Percentiles rank a stretch among this genome's conserved stretches.
These are phyloP conservation scores for Drosophila robusta DNA, from an alignment of 2,888 invertebrate species.

Conservation along the genomic window DNA sequence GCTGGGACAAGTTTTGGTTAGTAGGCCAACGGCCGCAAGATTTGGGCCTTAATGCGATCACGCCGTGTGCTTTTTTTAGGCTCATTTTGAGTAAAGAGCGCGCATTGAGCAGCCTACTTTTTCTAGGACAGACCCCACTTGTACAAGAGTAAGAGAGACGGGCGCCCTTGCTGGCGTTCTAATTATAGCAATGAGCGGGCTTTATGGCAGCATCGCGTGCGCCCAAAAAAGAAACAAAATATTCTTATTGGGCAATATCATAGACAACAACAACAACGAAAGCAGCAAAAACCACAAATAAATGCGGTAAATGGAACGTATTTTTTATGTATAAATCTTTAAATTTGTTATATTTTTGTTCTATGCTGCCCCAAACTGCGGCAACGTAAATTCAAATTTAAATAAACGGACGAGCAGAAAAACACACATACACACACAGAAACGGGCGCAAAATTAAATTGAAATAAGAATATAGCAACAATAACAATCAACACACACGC, in stretches of 20 bases:
- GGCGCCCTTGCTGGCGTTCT: constrained; percentile 23
- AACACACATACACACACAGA: constrained; percentile 10
- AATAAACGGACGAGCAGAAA: constrained; percentile 21
- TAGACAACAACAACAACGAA: neutral
- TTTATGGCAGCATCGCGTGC: constrained; percentile 43
- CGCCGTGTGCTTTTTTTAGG: constrained; percentile 20
- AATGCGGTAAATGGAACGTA: constrained; percentile 11
- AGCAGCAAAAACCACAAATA: neutral
- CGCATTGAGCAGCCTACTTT: neutral
- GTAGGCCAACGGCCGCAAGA: constrained; percentile 60
- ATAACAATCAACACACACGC: constrained; percentile 27
- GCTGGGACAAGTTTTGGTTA: constrained; percentile 59
- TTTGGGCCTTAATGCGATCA: constrained; percentile 31
- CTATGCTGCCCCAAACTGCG: constrained; percentile 15
- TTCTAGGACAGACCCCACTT: constrained; percentile 6
- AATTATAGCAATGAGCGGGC: constrained; percentile 14
- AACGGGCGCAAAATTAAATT: constrained; percentile 30
- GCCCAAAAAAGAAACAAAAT: constrained; percentile 9
- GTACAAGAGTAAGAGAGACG: neutral
- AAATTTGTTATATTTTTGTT: constrained; percentile 3
- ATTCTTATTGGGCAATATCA: constrained; percentile 17
- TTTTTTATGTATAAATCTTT: too few species aligned
- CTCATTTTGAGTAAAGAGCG: neutral
- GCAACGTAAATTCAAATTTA: constrained; percentile 22
- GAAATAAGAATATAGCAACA: constrained; percentile 27